A percentile compares a stretch with the other conserved stretches of the same genome.
phyloP scores from a whole-genome alignment of 2,888 invertebrate genomes.

The Sphaeridia pumilis region DNA sequence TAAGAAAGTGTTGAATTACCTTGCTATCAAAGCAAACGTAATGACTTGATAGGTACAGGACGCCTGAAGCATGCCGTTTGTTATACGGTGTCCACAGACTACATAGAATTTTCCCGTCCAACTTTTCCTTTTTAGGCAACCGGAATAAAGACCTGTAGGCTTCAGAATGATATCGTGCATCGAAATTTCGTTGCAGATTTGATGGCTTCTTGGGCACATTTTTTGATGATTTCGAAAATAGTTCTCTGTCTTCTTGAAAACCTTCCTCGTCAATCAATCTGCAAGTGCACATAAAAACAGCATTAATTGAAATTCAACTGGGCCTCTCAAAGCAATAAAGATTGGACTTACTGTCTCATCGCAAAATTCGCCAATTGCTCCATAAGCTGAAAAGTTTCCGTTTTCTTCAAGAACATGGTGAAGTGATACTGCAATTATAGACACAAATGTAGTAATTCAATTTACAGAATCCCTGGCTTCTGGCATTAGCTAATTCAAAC shows the following conservation, averaged over 20 bases:
- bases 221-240: conserved; percentile 70
- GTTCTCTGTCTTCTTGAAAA: conserved; percentile 76
- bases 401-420: conserved; percentile 76
- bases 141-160: conserved; percentile 72
- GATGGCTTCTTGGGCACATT: conserved; percentile 82
- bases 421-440: conserved; percentile 60
- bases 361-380: conserved; percentile 93
- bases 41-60: conserved; percentile 81
- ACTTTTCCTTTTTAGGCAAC: conserved; percentile 69
- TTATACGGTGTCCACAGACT: conserved; percentile 91
- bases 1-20: too few species aligned
- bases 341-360: conserved; percentile 74
- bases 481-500: too few species aligned
- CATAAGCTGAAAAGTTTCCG: conserved; percentile 82
- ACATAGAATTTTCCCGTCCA: conserved; percentile 75
- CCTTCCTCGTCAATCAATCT: conserved; percentile 86
- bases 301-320: neutral
- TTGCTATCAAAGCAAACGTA: conserved; percentile 93
- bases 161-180: conserved; percentile 87
- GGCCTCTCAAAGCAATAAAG: too few species aligned
- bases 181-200: conserved; percentile 84
- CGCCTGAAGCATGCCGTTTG: conserved; percentile 75
- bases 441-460: neutral
- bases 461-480: neutral
- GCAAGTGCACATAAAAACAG: conserved; percentile 25